Conservation (phyloP, 2,113 vertebrate genomes). For the Anolis sagrei region DNA sequence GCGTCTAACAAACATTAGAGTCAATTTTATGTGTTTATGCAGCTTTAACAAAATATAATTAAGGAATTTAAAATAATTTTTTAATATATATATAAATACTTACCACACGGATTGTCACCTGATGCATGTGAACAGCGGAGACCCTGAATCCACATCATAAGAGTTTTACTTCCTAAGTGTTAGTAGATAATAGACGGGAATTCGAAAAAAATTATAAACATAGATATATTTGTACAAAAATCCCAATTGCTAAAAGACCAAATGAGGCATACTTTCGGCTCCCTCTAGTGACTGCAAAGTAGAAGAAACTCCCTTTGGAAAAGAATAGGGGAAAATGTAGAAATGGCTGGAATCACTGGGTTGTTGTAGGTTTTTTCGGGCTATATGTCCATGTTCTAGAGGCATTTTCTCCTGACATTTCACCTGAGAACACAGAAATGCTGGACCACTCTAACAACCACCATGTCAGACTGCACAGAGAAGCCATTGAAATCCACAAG, state of each 20-base stretch:
- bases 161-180: background rate
- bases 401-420: no score
- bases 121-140: background rate
- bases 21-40: background rate
- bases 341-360: no score
- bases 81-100: background rate
- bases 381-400: no score
- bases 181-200: background rate
- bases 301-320: background rate
- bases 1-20: background rate
- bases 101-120: slow-evolving; percentile 2
- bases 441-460: no score
- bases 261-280: background rate
- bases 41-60: background rate
- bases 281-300: slow-evolving; percentile 23
- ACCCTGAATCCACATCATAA: background rate
- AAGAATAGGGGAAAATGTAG: no score
- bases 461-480: no score
- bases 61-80: background rate
- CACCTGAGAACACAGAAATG: no score
- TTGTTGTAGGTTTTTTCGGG: no score
- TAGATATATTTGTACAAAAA: background rate
- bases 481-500: no score
- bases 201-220: background rate
- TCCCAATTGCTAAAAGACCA: background rate